Base-by-base conservation (phyloP, 92 coral and sea anemone genomes). In the Montipora capitata region DNA sequence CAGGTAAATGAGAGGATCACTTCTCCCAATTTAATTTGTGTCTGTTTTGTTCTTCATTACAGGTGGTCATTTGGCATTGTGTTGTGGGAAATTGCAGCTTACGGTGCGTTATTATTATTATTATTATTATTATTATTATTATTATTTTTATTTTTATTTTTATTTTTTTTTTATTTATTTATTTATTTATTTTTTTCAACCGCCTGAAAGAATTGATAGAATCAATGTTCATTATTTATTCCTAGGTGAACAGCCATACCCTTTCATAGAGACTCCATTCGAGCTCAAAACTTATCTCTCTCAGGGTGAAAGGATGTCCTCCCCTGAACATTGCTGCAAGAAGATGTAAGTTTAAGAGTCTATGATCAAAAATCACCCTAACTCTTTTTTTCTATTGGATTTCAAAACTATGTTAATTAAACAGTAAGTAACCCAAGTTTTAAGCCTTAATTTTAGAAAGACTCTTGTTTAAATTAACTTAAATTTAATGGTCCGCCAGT, bases 51-150 rank as follows among this genome's bases (percentile, higher is more conserved):
- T 63, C 38, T 5, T 12, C n/a, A 7, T 45, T 15, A n/a, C 15
- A 81, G 85, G 40, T 81, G 85, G 85, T 81, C 85, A 3, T 81
- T 35, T 81, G 85, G 85, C 3, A 68, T 81, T 68, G 51, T 81
- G 4, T 52, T 81, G 11, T 81, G 85, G 85, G 85, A 81, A 69
- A 81, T 81, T 7, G 56, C 40, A 12, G 68, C 85, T 7, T 68
- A 52, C 62, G 77, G 85, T 81, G 39, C 35, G 85, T 68, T 3
- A 18, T 16, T 18, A 10, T 13, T 1, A 49, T 2, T 2, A 5
- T 16, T n/a, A n/a, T n/a, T n/a, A n/a, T n/a, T n/a, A n/a, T n/a
- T n/a, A n/a, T n/a, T n/a, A n/a, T n/a, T n/a, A n/a, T n/a, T n/a
- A n/a, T n/a, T n/a, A n/a, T n/a, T n/a, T n/a, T n/a, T n/a, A n/a